Conservation (phyloP, 2,888 invertebrate genomes). For the Clostera curtula region DNA sequence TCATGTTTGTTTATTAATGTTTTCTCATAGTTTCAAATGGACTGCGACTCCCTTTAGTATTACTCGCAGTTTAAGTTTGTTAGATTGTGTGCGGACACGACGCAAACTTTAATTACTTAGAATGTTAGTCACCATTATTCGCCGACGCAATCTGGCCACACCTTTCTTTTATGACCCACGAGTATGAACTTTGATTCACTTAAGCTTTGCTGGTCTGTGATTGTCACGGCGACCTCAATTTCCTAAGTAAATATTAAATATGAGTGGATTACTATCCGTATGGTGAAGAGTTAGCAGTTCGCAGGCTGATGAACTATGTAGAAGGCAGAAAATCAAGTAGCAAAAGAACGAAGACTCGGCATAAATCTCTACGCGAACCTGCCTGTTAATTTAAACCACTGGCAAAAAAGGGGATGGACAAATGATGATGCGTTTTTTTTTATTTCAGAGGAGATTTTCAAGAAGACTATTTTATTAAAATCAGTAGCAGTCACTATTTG, state of each 20-base stretch:
- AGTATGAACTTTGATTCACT: conserved; percentile 20
- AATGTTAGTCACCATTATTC: conserved; percentile 25
- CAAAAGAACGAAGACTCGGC: too few species aligned
- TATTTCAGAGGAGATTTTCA: too few species aligned
- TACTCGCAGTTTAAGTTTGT: conserved; percentile 36
- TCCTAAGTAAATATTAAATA: conserved; percentile 3
- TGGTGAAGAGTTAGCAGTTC: too few species aligned
- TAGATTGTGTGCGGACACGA: conserved; percentile 24
- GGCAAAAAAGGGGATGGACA: too few species aligned
- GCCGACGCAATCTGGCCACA: conserved; percentile 17
- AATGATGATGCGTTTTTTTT: too few species aligned
- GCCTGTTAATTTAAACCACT: too few species aligned
- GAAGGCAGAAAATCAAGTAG: too few species aligned
- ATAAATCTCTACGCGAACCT: too few species aligned
- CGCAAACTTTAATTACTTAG: conserved; percentile 42
- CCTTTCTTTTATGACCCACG: conserved; percentile 23
- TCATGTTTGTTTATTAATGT: conserved; percentile 10
- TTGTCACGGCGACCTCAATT: conserved; percentile 7
- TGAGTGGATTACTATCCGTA: too few species aligned
- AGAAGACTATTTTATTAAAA: too few species aligned
- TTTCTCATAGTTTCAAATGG: conserved; percentile 21
- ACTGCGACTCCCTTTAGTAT: conserved; percentile 18
- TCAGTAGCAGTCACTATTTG: too few species aligned
- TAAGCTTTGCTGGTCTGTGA: conserved; percentile 14
- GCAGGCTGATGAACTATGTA: too few species aligned